Percentiles rank a stretch among this genome's conserved stretches.
These are phyloP conservation scores for Sphinx pinastri DNA, from an alignment of 2,888 invertebrate genomes.

Conservation along the genomic window DNA sequence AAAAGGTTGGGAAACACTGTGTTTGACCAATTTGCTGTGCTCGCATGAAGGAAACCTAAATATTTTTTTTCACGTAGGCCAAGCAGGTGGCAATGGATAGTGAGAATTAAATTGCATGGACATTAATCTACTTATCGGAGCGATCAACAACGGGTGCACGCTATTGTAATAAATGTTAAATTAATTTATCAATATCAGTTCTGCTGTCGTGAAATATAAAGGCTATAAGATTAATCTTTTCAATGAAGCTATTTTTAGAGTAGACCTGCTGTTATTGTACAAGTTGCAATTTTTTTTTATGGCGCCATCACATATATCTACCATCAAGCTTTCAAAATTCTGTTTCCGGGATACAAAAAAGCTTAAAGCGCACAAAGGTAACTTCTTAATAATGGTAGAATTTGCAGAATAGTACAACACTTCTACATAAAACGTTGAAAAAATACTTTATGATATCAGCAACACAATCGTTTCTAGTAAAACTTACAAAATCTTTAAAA, in stretches of 20 bases:
- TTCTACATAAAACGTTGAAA: no score
- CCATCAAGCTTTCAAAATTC: no score
- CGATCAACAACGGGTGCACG: neutral
- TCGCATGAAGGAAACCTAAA: neutral
- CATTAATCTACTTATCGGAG: neutral
- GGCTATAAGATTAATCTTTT: neutral
- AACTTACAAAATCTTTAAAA: neutral
- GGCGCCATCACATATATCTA: neutral
- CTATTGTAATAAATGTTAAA: neutral
- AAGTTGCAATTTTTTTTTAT: neutral
- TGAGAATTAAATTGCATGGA: neutral
- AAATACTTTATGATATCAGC: no score
- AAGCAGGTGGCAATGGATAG: no score
- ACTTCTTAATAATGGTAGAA: no score
- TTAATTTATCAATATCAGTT: conserved; percentile 6
- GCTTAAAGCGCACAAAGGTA: no score
- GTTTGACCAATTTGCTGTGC: no score
- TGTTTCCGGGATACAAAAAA: no score
- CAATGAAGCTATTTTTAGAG: neutral
- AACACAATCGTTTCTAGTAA: no score
- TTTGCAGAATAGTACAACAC: no score
- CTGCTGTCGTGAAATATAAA: neutral
- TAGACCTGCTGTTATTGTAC: neutral
- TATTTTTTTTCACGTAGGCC: neutral
- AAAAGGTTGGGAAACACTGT: no score